phyloP scores from a whole-genome alignment of 2,113 vertebrate genomes.

The Rhinogobius similis region DNA sequence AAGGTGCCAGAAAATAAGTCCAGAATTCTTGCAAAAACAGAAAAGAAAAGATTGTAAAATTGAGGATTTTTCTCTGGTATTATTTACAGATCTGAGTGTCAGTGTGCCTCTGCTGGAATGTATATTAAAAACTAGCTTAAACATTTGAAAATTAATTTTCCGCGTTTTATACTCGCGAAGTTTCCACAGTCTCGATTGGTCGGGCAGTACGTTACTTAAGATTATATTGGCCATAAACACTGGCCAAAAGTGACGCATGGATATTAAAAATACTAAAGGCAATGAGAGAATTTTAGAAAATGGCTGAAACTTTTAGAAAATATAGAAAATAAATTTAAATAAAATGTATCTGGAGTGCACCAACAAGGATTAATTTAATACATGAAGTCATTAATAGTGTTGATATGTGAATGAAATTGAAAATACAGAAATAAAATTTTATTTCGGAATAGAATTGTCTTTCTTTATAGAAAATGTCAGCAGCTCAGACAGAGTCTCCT shows the following conservation, averaged over 20 bases:
- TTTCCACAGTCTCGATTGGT: constrained; percentile 71
- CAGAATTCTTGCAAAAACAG: constrained; percentile 11
- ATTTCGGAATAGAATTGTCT: too few species aligned
- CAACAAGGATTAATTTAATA: constrained; percentile 8
- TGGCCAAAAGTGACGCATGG: constrained; percentile 45
- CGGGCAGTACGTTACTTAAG: constrained; percentile 68
- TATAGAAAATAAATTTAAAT: constrained; percentile 5
- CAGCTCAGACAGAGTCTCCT: too few species aligned
- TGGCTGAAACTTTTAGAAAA: background rate
- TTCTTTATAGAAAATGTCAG: too few species aligned
- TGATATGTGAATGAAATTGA: background rate
- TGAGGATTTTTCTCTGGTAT: constrained; percentile 27
- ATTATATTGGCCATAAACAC: constrained; percentile 47
- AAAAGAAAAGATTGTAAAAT: background rate
- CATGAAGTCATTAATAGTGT: background rate
- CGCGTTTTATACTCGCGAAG: constrained; percentile 33
- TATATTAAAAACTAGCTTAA: constrained; percentile 52
- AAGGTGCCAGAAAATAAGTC: constrained; percentile 35
- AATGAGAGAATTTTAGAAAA: constrained; percentile 9
- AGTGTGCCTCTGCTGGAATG: constrained; percentile 67
- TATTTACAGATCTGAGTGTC: constrained; percentile 46
- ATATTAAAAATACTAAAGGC: background rate
- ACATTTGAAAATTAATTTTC: constrained; percentile 18
- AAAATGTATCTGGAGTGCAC: background rate
- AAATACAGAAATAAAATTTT: too few species aligned